Percentiles rank a stretch among this genome's conserved stretches.
Conservation (phyloP, 2,113 vertebrate species). For the Bombycilla garrulus region DNA sequence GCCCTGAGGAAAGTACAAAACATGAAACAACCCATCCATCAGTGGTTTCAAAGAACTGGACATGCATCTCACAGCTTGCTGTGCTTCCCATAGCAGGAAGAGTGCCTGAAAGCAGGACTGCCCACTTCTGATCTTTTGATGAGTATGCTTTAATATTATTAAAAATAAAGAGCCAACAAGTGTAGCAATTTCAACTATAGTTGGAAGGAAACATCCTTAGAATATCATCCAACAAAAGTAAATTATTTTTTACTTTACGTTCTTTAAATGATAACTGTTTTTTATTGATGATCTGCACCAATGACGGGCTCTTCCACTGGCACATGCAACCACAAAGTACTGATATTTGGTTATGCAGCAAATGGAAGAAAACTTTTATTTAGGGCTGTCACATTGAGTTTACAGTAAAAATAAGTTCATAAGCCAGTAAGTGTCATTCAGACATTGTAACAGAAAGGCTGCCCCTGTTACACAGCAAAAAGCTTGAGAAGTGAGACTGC, state of each 20-base stretch:
- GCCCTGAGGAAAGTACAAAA: conserved; percentile 77
- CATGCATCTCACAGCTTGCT: not conserved
- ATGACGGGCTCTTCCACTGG: not conserved
- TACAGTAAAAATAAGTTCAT: not conserved
- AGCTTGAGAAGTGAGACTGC: not conserved
- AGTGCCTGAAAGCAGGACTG: not conserved
- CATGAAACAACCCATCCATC: not conserved
- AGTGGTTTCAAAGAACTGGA: not conserved
- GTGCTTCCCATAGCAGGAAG: not conserved
- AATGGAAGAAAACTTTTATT: not conserved
- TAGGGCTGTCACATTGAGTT: not conserved
- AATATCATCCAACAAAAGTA: not conserved
- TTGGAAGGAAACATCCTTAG: not conserved
- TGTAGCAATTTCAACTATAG: not conserved
- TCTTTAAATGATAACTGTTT: not conserved
- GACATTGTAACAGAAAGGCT: not conserved
- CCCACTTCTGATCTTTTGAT: not conserved
- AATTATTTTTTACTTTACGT: not conserved
- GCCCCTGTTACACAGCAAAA: not conserved
- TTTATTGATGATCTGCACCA: not conserved
- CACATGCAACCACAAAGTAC: not conserved
- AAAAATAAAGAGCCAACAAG: not conserved
- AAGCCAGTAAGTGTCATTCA: not conserved
- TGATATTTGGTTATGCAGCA: not conserved
- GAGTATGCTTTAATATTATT: not conserved